These are phyloP conservation scores for Leptopilina drosophilae DNA, from an alignment of 2,888 invertebrate genomes.

Conservation along the genomic window DNA sequence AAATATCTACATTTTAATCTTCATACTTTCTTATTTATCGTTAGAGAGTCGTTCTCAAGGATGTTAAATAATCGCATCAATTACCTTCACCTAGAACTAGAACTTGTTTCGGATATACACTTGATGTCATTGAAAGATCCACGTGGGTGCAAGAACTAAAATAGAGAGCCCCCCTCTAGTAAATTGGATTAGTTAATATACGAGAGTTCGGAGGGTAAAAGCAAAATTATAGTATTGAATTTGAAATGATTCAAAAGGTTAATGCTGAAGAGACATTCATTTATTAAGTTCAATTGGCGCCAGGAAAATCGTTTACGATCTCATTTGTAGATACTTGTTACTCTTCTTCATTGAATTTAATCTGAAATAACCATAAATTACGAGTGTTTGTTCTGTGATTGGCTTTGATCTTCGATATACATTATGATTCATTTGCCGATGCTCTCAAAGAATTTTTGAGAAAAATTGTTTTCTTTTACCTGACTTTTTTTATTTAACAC, in stretches of 20 bases:
- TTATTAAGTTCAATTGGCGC: slow-evolving; percentile 23
- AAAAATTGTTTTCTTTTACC: too few relatives aligned
- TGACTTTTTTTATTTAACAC: too few relatives aligned
- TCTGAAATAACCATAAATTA: slow-evolving; percentile 6
- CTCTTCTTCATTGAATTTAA: slow-evolving; percentile 8
- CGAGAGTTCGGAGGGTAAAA: slow-evolving; percentile 19
- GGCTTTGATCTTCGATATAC: not conserved
- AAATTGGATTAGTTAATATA: slow-evolving; percentile 3
- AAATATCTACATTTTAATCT: too few relatives aligned
- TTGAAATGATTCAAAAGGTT: slow-evolving; percentile 28
- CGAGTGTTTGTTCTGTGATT: not conserved
- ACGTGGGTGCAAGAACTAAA: slow-evolving; percentile 11
- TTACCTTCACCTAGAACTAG: slow-evolving; percentile 17
- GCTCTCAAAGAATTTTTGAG: too few relatives aligned
- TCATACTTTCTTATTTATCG: slow-evolving; percentile 4
- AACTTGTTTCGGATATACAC: slow-evolving; percentile 3
- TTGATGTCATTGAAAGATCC: not conserved
- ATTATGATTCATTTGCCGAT: not conserved
- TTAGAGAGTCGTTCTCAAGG: not conserved
- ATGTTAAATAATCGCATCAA: not conserved
- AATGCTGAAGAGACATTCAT: slow-evolving; percentile 13
- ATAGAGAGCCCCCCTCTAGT: not conserved
- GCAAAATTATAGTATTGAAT: not conserved
- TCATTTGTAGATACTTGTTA: slow-evolving; percentile 23
- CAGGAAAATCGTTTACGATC: slow-evolving; percentile 8